These are phyloP conservation scores for Syngnathus scovelli DNA, from an alignment of 2,113 vertebrate genomes.

Conservation along the genomic window DNA sequence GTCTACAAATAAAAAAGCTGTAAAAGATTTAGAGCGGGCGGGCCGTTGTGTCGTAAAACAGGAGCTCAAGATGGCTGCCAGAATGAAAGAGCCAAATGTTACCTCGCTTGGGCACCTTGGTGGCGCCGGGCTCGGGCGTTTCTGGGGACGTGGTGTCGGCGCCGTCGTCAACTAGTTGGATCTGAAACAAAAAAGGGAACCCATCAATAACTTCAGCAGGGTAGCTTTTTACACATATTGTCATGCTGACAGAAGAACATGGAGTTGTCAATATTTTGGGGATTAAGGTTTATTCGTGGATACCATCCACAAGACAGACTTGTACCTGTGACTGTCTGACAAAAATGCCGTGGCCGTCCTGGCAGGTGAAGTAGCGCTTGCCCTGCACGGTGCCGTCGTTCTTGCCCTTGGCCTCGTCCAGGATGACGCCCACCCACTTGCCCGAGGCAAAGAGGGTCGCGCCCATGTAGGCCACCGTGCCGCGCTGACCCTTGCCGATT, in stretches of 20 bases:
- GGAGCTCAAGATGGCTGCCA: not conserved
- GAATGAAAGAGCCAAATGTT: not conserved
- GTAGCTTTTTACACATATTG: no score
- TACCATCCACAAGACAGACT: no score
- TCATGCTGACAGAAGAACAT: no score
- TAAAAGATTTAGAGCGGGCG: not conserved
- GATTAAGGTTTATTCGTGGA: no score
- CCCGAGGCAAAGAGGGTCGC: constrained; percentile 92
- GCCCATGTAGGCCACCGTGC: constrained; percentile 91
- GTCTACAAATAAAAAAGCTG: not conserved
- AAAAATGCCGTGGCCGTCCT: constrained; percentile 92
- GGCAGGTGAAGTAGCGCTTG: constrained; percentile 90
- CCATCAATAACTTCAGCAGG: not conserved
- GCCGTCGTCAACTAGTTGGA: constrained; percentile 91
- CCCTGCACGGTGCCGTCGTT: constrained; percentile 95
- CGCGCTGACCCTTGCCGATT: constrained; percentile 91
- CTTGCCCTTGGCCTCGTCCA: constrained; percentile 94
- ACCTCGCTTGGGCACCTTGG: constrained; percentile 89
- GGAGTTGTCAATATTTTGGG: no score
- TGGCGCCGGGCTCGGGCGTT: constrained; percentile 79
- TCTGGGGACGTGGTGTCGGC: constrained; percentile 93
- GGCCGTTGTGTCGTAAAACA: not conserved
- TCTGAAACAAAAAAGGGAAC: constrained; percentile 62
- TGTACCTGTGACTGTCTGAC: constrained; percentile 94
- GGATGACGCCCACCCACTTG: constrained; percentile 95